Percentiles rank a stretch among this genome's conserved stretches.
These are phyloP conservation scores for Gallinago media DNA, from an alignment of 2,113 vertebrate species.

Conservation along the genomic window DNA sequence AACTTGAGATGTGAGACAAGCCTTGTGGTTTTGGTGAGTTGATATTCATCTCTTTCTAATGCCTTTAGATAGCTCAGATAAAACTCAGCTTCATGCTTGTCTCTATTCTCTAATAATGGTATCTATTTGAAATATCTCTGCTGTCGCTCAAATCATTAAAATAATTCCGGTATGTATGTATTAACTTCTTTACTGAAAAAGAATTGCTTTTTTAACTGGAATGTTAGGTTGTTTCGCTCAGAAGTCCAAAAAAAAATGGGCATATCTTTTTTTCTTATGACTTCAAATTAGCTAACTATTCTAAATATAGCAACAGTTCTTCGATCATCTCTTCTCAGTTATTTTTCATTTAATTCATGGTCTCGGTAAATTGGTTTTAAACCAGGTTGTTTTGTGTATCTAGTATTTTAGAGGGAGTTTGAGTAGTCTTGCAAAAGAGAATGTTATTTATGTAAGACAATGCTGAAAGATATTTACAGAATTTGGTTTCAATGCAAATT, in stretches of 20 bases:
- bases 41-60: constrained; percentile 14
- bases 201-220: neutral
- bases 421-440: neutral
- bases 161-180: neutral
- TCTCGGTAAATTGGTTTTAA: neutral
- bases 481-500: neutral
- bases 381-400: neutral
- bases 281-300: neutral
- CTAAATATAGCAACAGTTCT: constrained; percentile 25
- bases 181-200: neutral
- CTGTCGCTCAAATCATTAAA: neutral
- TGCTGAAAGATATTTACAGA: neutral
- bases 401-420: neutral
- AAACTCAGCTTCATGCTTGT: neutral
- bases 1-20: constrained; percentile 24
- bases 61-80: neutral
- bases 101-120: neutral
- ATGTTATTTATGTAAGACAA: neutral
- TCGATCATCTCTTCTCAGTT: neutral
- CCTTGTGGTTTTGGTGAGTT: constrained; percentile 66
- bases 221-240: neutral
- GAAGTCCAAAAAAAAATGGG: neutral
- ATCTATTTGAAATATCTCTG: neutral
- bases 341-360: neutral
- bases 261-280: neutral